These are phyloP conservation scores for Pseudorectes ferrugineus DNA, from an alignment of 2,113 vertebrate genomes.

Conservation along the genomic window DNA sequence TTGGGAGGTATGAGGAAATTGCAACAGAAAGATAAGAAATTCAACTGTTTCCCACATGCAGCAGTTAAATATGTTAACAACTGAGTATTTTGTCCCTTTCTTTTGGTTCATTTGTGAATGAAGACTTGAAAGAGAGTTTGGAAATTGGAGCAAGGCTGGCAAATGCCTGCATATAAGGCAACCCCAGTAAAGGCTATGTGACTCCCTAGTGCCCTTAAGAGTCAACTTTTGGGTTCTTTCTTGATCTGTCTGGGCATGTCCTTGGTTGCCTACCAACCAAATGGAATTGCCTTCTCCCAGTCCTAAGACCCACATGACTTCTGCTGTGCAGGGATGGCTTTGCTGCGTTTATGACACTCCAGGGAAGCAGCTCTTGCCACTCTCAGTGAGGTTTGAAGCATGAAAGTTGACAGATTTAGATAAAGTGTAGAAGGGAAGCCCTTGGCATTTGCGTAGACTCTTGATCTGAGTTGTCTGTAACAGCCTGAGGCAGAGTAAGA, in stretches of 20 bases:
- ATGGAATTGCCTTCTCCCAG: neutral
- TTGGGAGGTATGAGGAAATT: neutral
- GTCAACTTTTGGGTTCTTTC: neutral
- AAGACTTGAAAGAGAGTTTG: neutral
- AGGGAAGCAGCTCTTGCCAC: neutral
- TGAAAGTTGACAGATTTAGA: neutral
- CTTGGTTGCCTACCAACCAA: neutral
- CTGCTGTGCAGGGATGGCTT: neutral
- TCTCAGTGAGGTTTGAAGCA: neutral
- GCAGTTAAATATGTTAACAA: neutral
- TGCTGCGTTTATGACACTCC: neutral
- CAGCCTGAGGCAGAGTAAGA: neutral
- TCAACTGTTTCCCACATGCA: neutral
- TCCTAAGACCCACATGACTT: neutral
- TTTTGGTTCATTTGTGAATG: neutral
- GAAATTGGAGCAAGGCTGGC: neutral
- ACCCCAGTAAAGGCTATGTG: neutral
- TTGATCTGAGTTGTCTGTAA: neutral
- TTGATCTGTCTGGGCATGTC: neutral
- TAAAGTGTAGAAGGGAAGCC: neutral
- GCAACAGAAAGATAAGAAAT: neutral
- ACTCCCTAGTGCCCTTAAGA: accelerated
- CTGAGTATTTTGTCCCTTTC: neutral
- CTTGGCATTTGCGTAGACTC: neutral
- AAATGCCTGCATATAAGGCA: neutral